A percentile compares a stretch with the other conserved stretches of the same genome.
These are phyloP conservation scores for Ceratosolen solmsi DNA, from an alignment of 1,140 invertebrate species.

Conservation along the genomic window DNA sequence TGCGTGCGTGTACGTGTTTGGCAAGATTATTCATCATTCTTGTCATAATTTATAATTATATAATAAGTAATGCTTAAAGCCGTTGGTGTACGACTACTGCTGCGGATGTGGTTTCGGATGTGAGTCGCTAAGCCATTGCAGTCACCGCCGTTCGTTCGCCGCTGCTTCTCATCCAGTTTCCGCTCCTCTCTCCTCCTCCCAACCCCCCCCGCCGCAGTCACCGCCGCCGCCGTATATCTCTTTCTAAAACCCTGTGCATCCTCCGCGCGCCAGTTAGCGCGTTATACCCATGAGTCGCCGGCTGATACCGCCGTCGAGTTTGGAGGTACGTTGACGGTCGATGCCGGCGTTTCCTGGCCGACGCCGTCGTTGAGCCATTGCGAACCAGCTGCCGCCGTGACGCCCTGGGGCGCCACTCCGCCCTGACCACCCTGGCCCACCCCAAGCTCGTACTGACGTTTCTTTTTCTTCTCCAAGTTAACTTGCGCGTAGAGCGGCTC, in stretches of 20 bases:
- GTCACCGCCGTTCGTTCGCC: neutral
- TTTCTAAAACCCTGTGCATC: slow-evolving; percentile 49
- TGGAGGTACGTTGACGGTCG: slow-evolving; percentile 67
- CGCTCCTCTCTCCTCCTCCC: neutral
- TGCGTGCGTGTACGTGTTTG: neutral
- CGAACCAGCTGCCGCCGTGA: slow-evolving; percentile 57
- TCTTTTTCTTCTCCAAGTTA: slow-evolving; percentile 85
- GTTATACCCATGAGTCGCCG: slow-evolving; percentile 77
- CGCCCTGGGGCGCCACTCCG: slow-evolving; percentile 63
- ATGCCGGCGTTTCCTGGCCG: slow-evolving; percentile 63
- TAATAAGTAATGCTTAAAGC: no score
- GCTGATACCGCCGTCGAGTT: slow-evolving; percentile 70
- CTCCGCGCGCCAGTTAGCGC: neutral
- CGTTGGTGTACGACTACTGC: slow-evolving; percentile 61
- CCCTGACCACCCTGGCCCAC: slow-evolving; percentile 71
- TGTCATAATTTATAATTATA: no score
- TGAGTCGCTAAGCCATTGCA: slow-evolving; percentile 18
- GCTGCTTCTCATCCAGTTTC: neutral
- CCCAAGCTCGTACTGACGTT: slow-evolving; percentile 76
- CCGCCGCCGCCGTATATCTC: neutral
- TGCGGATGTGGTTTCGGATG: slow-evolving; percentile 59
- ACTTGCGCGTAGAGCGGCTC: slow-evolving; percentile 88
- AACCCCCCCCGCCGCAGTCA: neutral
- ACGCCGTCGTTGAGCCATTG: slow-evolving; percentile 68
- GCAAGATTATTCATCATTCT: no score